These are phyloP conservation scores for Thaleichthys pacificus DNA, from an alignment of 2,797 vertebrate genomes.

Conservation along the genomic window DNA sequence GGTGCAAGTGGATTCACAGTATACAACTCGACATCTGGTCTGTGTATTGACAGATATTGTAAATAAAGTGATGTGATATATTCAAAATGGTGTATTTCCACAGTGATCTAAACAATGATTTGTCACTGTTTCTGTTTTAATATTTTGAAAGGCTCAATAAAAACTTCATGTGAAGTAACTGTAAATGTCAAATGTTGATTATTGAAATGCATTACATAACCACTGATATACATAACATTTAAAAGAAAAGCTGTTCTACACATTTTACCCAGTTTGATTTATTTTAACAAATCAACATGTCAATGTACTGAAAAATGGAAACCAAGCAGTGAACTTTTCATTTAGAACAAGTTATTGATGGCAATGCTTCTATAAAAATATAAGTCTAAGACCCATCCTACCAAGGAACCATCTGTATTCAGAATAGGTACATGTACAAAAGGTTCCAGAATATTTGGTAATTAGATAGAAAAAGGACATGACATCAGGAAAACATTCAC, in stretches of 20 bases:
- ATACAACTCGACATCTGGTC: not conserved
- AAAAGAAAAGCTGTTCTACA: not conserved
- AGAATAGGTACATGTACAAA: slow-evolving; percentile 19
- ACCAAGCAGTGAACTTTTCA: slow-evolving; percentile 36
- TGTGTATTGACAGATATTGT: not conserved
- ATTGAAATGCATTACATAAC: not conserved
- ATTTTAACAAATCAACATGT: slow-evolving; percentile 58
- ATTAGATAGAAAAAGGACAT: slow-evolving; percentile 6
- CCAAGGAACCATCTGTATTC: slow-evolving; percentile 8
- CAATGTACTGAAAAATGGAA: slow-evolving; percentile 50
- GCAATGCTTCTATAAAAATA: slow-evolving; percentile 37
- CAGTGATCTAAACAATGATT: not conserved
- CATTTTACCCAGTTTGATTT: slow-evolving; percentile 38
- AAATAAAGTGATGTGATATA: slow-evolving; percentile 10
- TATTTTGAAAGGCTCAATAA: not conserved
- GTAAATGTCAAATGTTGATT: not conserved
- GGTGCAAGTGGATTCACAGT: not conserved
- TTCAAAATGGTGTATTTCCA: not conserved
- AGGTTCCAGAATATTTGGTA: not conserved
- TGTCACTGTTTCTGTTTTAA: slow-evolving; percentile 30
- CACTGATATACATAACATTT: not conserved
- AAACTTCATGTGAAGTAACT: not conserved
- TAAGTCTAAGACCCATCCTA: slow-evolving; percentile 19
- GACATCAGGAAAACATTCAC: too few relatives aligned
- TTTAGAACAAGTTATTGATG: slow-evolving; percentile 9